These are phyloP conservation scores for Mesocricetus auratus DNA, from an alignment of 2,113 vertebrate genomes.

Conservation along the genomic window DNA sequence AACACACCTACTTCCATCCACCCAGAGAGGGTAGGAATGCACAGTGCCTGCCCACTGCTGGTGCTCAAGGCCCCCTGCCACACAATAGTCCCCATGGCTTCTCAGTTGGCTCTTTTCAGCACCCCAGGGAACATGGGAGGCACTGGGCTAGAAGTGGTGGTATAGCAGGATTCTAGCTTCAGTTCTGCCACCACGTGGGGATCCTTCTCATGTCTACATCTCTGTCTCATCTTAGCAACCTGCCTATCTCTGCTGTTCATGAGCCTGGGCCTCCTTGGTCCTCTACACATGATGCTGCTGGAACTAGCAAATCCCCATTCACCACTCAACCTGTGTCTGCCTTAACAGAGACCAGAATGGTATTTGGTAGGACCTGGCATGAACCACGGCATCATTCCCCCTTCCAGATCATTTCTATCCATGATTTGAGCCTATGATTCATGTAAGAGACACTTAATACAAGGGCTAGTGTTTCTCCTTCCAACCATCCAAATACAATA, in stretches of 20 bases:
- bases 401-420: neutral
- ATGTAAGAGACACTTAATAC: neutral
- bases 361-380: neutral
- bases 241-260: neutral
- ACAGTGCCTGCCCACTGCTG: neutral
- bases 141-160: neutral
- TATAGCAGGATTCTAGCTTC: neutral
- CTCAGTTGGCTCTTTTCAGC: too few species aligned
- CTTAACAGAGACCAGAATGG: neutral
- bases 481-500: neutral
- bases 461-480: neutral
- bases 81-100: fast-evolving
- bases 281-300: neutral
- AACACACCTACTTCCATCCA: conserved; percentile 44
- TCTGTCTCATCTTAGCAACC: neutral
- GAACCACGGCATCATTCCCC: neutral
- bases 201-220: neutral
- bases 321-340: neutral
- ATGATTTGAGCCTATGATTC: neutral
- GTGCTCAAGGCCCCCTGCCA: fast-evolving
- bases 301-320: neutral
- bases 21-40: conserved; percentile 64
- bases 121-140: neutral
- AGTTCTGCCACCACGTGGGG: neutral
- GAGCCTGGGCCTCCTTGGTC: neutral